A percentile compares a stretch with the other conserved stretches of the same genome.
These are phyloP conservation scores for Ostrea denselamellosa DNA, from an alignment of 1,140 invertebrate genomes.

Conservation along the genomic window DNA sequence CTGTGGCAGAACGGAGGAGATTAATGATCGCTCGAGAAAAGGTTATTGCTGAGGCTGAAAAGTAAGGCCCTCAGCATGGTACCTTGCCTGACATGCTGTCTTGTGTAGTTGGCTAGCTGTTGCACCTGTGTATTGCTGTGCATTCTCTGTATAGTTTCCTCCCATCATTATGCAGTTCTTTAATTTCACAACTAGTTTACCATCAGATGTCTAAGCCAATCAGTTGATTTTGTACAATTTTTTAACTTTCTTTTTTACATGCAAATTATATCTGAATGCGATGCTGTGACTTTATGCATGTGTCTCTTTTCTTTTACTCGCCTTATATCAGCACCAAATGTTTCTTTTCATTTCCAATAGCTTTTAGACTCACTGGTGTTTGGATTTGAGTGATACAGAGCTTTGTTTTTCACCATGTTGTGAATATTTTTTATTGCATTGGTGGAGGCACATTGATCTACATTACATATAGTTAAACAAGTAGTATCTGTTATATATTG, in stretches of 20 bases:
- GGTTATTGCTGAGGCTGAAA: constrained; percentile 61
- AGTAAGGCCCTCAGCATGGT: constrained; percentile 47
- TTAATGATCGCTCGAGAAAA: constrained; percentile 74
- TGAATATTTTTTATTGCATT: background rate
- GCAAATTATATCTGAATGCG: no score
- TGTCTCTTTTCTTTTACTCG: background rate
- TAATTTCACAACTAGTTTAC: background rate
- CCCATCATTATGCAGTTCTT: background rate
- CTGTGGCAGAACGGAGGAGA: constrained; percentile 72
- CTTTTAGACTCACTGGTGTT: background rate
- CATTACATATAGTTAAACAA: background rate
- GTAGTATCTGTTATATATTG: background rate
- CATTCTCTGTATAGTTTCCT: background rate
- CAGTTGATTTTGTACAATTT: no score
- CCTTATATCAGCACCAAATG: background rate
- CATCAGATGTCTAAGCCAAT: background rate
- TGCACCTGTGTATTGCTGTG: constrained; percentile 2
- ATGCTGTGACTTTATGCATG: no score
- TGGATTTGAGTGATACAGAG: background rate
- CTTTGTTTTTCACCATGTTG: background rate
- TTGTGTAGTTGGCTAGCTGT: constrained; percentile 28
- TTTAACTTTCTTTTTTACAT: no score
- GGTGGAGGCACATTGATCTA: background rate
- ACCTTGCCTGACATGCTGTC: background rate
- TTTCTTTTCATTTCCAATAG: background rate